Base-by-base conservation (phyloP, 2,797 vertebrate species). In the Alca torda region DNA sequence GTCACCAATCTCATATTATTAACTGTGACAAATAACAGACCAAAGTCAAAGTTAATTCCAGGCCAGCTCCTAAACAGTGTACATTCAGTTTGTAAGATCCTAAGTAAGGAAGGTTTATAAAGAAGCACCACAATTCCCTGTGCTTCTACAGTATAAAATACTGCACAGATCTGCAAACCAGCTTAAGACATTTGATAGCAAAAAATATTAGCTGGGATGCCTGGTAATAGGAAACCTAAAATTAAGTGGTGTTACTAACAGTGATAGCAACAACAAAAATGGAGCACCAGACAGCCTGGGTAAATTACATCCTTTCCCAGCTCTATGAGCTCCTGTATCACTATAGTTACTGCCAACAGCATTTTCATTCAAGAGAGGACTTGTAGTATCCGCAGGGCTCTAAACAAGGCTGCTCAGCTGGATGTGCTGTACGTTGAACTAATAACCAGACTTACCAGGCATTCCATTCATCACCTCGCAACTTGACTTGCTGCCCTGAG, bases 201-300 rank as follows among this genome's bases (percentile, higher is more conserved):
- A 56, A 90, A 86, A 56, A 28, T 28, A 67, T 64, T 60, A 77
- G 33, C 16, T 57, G 30, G 39, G 15, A 70, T 80, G 35, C 37
- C 53, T 80, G 41, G 46, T 41, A 93, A 94, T 7, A 94, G 50
- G 53, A 80, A 94, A 89, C 48, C 50, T 85, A 87, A 77, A 93
- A 93, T 85, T 87, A 85, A 94, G 60, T 68, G n/a, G 31, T 43
- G 4, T 60, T 53, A 87, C 28, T 59, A 89, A 70, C 37, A 30
- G n/a, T 11, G 35, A 67, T 20, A 87, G 68, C 50, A 77, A 68
- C 53, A 84, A 89, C 10, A 73, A 57, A 90, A 84, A 50, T 2
- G 13, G 37, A 85, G 41, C 45, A 33, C 13, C 53, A 72, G n/a
- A 31, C n/a, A 87, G 56, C 21, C 45, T 78, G 31, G 13, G 35